Percentiles rank a stretch among this genome's conserved stretches.
Evolutionary conservation across 2,113 vertebrate species (phyloP).

Genomic region (Cryptotis parvus): DNA sequence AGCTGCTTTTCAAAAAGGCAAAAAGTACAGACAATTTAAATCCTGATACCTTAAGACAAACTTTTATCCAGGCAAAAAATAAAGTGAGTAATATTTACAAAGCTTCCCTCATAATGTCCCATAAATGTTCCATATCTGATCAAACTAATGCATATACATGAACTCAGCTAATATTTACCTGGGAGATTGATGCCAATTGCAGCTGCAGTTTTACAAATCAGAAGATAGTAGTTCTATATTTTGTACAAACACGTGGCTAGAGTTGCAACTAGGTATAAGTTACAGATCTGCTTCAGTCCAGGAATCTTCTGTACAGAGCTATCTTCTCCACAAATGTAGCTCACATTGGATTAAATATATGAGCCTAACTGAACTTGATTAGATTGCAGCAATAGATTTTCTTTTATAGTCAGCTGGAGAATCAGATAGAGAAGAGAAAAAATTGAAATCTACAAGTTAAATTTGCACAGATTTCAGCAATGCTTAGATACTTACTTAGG

Average conservation of each 20-base stretch:
- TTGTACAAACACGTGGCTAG: constrained; percentile 8
- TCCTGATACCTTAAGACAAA: constrained; percentile 64
- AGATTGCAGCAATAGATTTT: neutral
- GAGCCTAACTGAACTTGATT: constrained; percentile 13
- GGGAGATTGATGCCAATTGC: neutral
- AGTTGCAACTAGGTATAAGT: neutral
- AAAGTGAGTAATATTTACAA: constrained; percentile 23
- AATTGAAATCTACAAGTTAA: neutral
- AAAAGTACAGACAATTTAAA: constrained; percentile 69
- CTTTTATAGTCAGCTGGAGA: constrained; percentile 31
- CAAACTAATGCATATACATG: neutral
- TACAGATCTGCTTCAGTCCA: neutral
- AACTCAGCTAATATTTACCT: neutral
- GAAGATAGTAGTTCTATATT: neutral
- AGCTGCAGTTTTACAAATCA: neutral
- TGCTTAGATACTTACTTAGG: neutral
- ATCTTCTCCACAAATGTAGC: neutral
- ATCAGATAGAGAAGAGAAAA: neutral
- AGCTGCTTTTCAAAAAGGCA: constrained; percentile 58
- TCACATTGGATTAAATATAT: neutral
- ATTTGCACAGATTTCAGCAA: neutral
- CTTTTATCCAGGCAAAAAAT: constrained; percentile 41
- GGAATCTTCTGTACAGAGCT: constrained; percentile 31
- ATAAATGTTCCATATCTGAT: neutral
- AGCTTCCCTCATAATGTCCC: neutral